A percentile compares a stretch with the other conserved stretches of the same genome.
phyloP scores from a whole-genome alignment of 2,797 vertebrate species.

The Cryptoblepharus egeriae region DNA sequence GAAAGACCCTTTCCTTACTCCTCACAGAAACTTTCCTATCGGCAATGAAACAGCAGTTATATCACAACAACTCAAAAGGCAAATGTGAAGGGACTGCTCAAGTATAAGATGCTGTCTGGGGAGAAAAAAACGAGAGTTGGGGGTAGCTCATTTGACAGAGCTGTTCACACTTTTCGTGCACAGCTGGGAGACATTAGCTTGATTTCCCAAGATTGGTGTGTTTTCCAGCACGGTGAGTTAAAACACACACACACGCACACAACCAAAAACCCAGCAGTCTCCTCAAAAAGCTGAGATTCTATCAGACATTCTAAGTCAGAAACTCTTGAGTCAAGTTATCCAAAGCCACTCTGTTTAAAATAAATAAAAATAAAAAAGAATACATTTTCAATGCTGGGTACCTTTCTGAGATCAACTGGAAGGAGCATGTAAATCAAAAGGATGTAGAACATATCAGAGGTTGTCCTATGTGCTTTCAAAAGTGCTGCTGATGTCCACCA shows the following conservation, averaged over 20 bases:
- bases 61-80: conserved; percentile 70
- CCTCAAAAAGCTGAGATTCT: conserved; percentile 57
- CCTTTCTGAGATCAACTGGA: conserved; percentile 55
- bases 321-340: conserved; percentile 39
- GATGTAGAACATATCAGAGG: background rate
- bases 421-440: conserved; percentile 7
- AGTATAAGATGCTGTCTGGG: conserved; percentile 69
- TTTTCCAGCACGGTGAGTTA: conserved; percentile 63
- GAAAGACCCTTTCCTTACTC: conserved; percentile 66
- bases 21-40: conserved; percentile 72
- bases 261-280: conserved; percentile 49
- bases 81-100: conserved; percentile 81
- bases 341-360: conserved; percentile 54
- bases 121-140: conserved; percentile 63
- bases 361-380: conserved; percentile 40
- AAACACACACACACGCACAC: conserved; percentile 5
- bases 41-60: conserved; percentile 74
- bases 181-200: conserved; percentile 80
- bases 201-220: conserved; percentile 71
- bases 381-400: conserved; percentile 32
- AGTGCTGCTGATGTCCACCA: background rate
- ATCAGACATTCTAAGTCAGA: conserved; percentile 68
- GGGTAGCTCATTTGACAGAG: conserved; percentile 80
- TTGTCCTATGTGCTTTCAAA: background rate
- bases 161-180: conserved; percentile 78